Evolutionary conservation across 2,888 invertebrate species (phyloP).

Genomic region (Tortricodes alternella): DNA sequence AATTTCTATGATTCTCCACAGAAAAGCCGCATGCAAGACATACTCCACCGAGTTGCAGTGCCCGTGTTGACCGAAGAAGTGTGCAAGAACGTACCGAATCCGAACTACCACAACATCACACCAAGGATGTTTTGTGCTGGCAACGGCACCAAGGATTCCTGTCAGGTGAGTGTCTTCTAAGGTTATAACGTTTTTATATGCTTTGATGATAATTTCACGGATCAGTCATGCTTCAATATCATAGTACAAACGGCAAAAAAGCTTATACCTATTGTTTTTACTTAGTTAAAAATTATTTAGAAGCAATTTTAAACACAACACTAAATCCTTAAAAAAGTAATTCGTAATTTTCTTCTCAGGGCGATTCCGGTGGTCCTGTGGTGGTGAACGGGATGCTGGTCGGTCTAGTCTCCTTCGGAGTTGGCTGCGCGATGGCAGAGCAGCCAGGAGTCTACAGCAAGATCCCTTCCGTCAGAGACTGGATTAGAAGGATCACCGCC

Average conservation of each 20-base stretch:
- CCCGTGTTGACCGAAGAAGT: slow-evolving; percentile 49
- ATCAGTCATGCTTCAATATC: no score
- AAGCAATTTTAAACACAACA: no score
- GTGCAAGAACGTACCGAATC: slow-evolving; percentile 49
- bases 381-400: slow-evolving; percentile 69
- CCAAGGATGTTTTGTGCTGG: slow-evolving; percentile 74
- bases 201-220: no score
- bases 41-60: slow-evolving; percentile 55
- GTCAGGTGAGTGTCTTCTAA: no score
- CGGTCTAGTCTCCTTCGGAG: slow-evolving; percentile 83
- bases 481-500: slow-evolving; percentile 66
- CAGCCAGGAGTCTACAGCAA: slow-evolving; percentile 83
- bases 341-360: slow-evolving; percentile 58
- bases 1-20: no score
- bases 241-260: no score
- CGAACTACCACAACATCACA: slow-evolving; percentile 55
- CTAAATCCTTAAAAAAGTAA: no score
- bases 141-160: slow-evolving; percentile 65
- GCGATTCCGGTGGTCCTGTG: slow-evolving; percentile 83
- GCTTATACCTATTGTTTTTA: no score
- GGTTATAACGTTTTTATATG: no score
- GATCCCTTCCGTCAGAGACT: slow-evolving; percentile 60
- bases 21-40: slow-evolving; percentile 64
- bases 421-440: slow-evolving; percentile 74
- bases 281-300: no score